Evolutionary conservation across 1,140 invertebrate genomes (phyloP).

Genomic region (Stegodyphus dumicola): DNA sequence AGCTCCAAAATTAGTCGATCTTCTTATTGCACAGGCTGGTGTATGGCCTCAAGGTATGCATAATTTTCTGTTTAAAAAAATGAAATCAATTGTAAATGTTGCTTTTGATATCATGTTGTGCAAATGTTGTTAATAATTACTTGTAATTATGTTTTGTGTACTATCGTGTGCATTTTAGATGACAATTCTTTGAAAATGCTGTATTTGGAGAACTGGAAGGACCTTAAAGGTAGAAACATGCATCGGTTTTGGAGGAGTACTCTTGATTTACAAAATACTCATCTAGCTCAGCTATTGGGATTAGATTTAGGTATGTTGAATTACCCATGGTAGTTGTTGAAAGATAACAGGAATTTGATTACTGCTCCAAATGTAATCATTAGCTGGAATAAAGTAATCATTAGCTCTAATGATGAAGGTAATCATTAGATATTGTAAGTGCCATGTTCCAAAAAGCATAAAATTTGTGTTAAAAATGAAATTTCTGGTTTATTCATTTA

Average conservation of each 20-base stretch:
- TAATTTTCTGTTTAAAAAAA: background rate
- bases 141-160: background rate
- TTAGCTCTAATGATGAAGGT: too few species aligned
- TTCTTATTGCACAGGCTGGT: slow-evolving; percentile 91
- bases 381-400: too few species aligned
- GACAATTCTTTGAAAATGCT: slow-evolving; percentile 49
- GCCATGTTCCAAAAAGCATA: too few species aligned
- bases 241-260: slow-evolving; percentile 59
- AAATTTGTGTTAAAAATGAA: too few species aligned
- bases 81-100: too few species aligned
- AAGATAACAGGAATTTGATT: too few species aligned
- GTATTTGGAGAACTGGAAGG: slow-evolving; percentile 61
- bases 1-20: slow-evolving; percentile 85
- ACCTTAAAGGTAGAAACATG: slow-evolving; percentile 58
- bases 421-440: too few species aligned
- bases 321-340: background rate
- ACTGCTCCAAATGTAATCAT: too few species aligned
- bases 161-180: slow-evolving; percentile 33
- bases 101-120: background rate
- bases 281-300: slow-evolving; percentile 26
- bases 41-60: slow-evolving; percentile 87
- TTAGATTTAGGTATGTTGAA: slow-evolving; percentile 32
- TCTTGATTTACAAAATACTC: slow-evolving; percentile 41
- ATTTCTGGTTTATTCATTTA: too few species aligned
- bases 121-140: background rate